Evolutionary conservation across 2,888 invertebrate genomes (phyloP), one percentile per base, ranked within the genome.

Genomic region (Ceraclea dissimilis): DNA sequence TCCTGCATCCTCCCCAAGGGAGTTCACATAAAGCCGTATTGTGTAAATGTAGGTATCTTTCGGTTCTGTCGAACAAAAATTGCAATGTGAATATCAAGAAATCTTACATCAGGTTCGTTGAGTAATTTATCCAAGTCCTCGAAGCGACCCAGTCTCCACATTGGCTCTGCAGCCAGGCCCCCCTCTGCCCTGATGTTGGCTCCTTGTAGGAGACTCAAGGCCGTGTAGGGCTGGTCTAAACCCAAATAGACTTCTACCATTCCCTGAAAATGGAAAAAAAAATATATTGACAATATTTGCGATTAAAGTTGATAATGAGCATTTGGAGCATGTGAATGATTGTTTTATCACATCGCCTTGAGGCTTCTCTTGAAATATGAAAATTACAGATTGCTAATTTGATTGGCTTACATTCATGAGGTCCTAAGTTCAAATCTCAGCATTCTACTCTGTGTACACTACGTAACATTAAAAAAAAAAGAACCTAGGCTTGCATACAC

Each of bases 71-170:
- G n/a, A n/a, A n/a, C n/a, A n/a, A n/a, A n/a, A n/a, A n/a, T n/a
- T n/a, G n/a, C n/a, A n/a, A n/a, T n/a, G n/a, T n/a, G n/a, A n/a
- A n/a, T n/a, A n/a, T n/a, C n/a, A n/a, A n/a, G n/a, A n/a, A 26
- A 4, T 10, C 53, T 47, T 47, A 57, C 57, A 65, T 81, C 76
- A 8, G 79, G 75, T 63, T 73, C 75, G 16, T 77, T 71, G 2
- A 83, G 68, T 17, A 87, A 66, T 43, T 80, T 72, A 16, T 89
- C 85, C 8, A 96, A 74, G 62, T 88, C 84, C 19, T 90, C 86
- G 73, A 90, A 96, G 62, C 86, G 81, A 1, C 90, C 87, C 19
- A 97, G 75, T 54, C 91, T 84, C 92, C 94, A 93, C 26, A 93
- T 78, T 0, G 94, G 86, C 69, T 97, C 95, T 1, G 91, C 86